Conservation (phyloP, 2,797 vertebrate species). For the Karalla daura region DNA sequence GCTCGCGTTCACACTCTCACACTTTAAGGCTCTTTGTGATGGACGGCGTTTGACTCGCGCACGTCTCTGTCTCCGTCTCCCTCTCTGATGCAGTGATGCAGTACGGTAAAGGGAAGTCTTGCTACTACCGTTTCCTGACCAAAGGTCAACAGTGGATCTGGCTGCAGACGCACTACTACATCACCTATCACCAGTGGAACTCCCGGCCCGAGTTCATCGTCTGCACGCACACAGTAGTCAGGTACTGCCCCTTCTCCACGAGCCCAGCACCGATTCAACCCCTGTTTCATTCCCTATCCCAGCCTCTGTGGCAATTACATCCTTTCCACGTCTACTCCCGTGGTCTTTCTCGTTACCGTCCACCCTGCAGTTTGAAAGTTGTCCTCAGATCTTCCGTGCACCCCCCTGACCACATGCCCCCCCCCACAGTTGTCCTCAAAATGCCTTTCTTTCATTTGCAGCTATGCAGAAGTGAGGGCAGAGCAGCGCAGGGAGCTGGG, state of each 20-base stretch:
- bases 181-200: conserved; percentile 99
- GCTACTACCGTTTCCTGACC: conserved; percentile 98
- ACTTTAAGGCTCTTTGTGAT: background rate
- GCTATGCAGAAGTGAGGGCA: conserved; percentile 88
- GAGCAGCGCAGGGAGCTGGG: conserved; percentile 86
- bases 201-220: conserved; percentile 98
- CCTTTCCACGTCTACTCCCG: background rate
- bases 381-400: background rate
- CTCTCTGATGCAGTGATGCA: conserved; percentile 90
- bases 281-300: background rate
- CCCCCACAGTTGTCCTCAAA: background rate
- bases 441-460: conserved; percentile 34
- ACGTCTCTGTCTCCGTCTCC: conserved; percentile 3
- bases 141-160: conserved; percentile 99
- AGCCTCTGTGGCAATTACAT: background rate
- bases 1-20: conserved; percentile 1
- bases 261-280: too few species aligned
- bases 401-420: background rate
- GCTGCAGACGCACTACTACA: conserved; percentile 98
- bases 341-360: background rate
- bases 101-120: conserved; percentile 98
- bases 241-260: conserved; percentile 79
- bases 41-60: background rate
- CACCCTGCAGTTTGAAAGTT: background rate
- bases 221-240: conserved; percentile 97